These are phyloP conservation scores for Ceratosolen fusciceps DNA, from an alignment of 1,140 invertebrate species.

Conservation along the genomic window DNA sequence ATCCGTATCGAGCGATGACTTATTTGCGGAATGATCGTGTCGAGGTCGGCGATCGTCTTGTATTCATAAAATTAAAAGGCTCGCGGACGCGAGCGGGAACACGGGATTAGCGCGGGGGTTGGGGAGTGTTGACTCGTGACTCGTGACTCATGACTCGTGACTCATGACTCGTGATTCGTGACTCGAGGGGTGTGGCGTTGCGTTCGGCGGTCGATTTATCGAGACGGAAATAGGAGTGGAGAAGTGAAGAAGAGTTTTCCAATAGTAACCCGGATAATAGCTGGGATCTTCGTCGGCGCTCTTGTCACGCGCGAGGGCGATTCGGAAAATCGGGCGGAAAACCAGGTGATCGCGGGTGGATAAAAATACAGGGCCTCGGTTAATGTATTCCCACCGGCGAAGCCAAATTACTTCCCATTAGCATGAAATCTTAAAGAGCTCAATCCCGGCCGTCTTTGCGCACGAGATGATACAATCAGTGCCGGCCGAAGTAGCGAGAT, in stretches of 20 bases:
- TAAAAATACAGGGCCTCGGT: background rate
- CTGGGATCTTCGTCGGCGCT: too few relatives aligned
- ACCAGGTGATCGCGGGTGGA: background rate
- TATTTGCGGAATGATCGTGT: background rate
- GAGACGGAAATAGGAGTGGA: too few relatives aligned
- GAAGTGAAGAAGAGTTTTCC: too few relatives aligned
- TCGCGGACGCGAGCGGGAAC: background rate
- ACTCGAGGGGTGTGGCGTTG: too few relatives aligned
- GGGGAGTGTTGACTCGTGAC: too few relatives aligned
- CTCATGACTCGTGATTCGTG: too few relatives aligned
- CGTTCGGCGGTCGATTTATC: too few relatives aligned
- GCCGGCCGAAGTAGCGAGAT: too few relatives aligned
- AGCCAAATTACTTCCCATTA: conserved; percentile 8
- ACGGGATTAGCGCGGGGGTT: too few relatives aligned
- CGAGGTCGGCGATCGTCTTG: background rate
- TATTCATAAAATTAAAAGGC: background rate
- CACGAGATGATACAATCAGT: background rate
- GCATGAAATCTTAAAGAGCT: background rate
- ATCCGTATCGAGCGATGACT: background rate
- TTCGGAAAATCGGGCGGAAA: background rate
- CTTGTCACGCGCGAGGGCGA: too few relatives aligned
- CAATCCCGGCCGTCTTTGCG: background rate
- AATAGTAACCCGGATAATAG: too few relatives aligned
- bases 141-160: too few relatives aligned
- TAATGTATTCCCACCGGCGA: background rate